These are phyloP conservation scores for Nymphalis io DNA, from an alignment of 1,140 invertebrate species.

Conservation along the genomic window DNA sequence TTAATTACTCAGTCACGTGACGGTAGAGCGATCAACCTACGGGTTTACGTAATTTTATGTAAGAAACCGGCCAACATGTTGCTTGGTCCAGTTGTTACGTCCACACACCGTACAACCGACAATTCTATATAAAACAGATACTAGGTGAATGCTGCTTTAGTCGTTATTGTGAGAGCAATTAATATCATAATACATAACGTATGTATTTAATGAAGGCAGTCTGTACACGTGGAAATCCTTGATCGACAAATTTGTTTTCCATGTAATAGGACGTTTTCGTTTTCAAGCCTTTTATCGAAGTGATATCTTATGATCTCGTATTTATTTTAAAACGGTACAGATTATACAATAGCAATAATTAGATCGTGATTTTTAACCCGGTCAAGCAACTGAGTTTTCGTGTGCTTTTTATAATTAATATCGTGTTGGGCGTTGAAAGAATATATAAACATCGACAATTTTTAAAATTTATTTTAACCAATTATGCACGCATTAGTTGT, in stretches of 20 bases:
- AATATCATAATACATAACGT: neutral
- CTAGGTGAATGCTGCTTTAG: neutral
- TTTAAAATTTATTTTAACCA: no score
- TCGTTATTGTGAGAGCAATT: neutral
- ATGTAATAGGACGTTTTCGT: slow-evolving; percentile 16
- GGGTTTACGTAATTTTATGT: slow-evolving; percentile 65
- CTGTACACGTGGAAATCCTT: slow-evolving; percentile 17
- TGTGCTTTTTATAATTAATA: no score
- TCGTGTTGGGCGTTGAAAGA: no score
- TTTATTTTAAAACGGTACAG: no score
- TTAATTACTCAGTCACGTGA: slow-evolving; percentile 34
- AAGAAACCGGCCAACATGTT: slow-evolving; percentile 51
- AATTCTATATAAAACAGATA: neutral
- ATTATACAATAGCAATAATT: no score
- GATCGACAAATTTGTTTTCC: neutral
- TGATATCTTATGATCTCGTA: neutral
- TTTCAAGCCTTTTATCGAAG: neutral
- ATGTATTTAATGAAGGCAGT: neutral
- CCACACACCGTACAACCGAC: neutral
- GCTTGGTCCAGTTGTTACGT: slow-evolving; percentile 24
- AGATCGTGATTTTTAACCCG: no score
- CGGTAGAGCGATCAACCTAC: slow-evolving; percentile 27
- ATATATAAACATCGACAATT: no score
- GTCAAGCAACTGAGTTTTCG: no score
- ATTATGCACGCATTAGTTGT: no score